Evolutionary conservation across 2,797 vertebrate genomes (phyloP).

Genomic region (Thripadectes ignobilis): DNA sequence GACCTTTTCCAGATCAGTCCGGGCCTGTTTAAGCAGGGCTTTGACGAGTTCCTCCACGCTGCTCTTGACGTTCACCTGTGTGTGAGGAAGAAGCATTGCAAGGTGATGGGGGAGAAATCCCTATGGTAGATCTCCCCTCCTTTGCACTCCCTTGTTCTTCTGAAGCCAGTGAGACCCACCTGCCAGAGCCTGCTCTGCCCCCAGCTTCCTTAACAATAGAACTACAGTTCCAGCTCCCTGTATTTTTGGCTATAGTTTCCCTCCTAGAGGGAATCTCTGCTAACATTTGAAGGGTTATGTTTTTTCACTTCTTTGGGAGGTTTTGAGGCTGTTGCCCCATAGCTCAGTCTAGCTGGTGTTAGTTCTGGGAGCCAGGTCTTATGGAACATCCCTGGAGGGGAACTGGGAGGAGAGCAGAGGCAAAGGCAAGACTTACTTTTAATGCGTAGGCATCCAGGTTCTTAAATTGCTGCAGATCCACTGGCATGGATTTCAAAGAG

Average conservation of each 20-base stretch:
- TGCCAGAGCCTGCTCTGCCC: neutral
- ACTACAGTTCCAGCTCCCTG: neutral
- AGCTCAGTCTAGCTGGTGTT: neutral
- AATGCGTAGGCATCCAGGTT: constrained; percentile 78
- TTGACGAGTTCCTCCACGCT: constrained; percentile 74
- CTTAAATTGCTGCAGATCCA: constrained; percentile 78
- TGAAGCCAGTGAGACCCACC: neutral
- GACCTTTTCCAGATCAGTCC: constrained; percentile 77
- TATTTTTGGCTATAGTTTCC: neutral
- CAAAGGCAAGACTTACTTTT: constrained; percentile 72
- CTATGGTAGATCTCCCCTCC: neutral
- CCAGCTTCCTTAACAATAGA: neutral
- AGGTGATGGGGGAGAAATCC: neutral
- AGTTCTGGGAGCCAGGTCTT: neutral
- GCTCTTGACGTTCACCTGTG: constrained; percentile 69
- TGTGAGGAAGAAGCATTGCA: neutral
- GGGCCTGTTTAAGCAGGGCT: constrained; percentile 73
- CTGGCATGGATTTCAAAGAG: constrained; percentile 79
- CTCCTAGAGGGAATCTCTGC: neutral
- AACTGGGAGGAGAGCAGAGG: neutral
- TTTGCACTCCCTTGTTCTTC: neutral
- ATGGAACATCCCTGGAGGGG: accelerated
- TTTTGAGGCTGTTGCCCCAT: neutral
- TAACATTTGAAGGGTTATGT: neutral
- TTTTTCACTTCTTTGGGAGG: neutral